Percentiles rank a stretch among this genome's conserved stretches.
Evolutionary conservation across 2,113 vertebrate genomes (phyloP).

Genomic region (Gasterosteus aculeatus): DNA sequence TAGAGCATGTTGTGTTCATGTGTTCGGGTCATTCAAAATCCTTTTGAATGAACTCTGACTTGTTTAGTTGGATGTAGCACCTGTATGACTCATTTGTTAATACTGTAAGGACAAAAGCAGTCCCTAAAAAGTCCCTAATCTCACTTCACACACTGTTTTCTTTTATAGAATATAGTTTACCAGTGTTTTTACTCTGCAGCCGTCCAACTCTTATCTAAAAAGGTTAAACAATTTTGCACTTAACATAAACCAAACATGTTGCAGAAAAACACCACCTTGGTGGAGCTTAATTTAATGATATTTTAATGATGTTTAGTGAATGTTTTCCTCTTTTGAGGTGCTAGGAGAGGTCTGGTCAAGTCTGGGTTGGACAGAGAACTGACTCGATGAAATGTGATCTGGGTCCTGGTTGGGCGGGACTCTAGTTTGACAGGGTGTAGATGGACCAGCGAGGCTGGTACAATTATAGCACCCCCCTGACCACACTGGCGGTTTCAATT

Average conservation of each 20-base stretch:
- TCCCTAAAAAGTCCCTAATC: neutral
- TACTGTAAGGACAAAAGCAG: neutral
- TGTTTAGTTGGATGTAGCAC: slow-evolving; percentile 20
- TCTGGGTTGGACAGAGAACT: slow-evolving; percentile 49
- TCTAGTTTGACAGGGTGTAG: slow-evolving; percentile 50
- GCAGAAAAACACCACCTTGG: neutral
- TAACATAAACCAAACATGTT: neutral
- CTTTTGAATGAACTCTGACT: neutral
- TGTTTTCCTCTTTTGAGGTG: neutral
- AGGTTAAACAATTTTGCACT: neutral
- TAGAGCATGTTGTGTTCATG: slow-evolving; percentile 9
- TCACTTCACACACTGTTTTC: neutral
- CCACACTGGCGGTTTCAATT: slow-evolving; percentile 47
- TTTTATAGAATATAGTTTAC: neutral
- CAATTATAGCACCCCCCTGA: slow-evolving; percentile 72
- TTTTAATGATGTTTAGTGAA: neutral
- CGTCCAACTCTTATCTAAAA: neutral
- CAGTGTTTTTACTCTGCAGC: neutral
- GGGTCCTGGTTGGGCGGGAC: slow-evolving; percentile 26
- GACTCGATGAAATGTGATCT: slow-evolving; percentile 75
- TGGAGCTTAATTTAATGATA: neutral
- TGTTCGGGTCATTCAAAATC: slow-evolving; percentile 31
- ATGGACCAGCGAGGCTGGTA: slow-evolving; percentile 40
- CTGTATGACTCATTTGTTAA: slow-evolving; percentile 30
- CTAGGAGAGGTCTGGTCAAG: neutral